phyloP scores from a whole-genome alignment of 2,113 vertebrate species.

The Cochlearius cochlearius region DNA sequence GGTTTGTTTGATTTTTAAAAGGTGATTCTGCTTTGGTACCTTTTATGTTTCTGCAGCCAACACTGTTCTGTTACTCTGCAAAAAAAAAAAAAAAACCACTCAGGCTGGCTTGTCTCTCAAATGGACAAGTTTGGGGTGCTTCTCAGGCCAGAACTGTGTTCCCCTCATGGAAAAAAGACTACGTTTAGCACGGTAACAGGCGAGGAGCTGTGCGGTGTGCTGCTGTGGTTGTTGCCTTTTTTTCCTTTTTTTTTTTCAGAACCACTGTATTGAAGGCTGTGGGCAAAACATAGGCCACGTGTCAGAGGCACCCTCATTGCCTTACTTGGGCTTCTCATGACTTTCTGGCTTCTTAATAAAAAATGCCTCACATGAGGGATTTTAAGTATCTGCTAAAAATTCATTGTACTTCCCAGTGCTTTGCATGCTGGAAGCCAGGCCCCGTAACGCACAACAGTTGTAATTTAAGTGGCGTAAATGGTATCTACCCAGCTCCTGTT shows the following conservation, averaged over 20 bases:
- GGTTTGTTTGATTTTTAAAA: neutral
- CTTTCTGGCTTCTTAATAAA: neutral
- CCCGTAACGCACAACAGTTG: accelerated
- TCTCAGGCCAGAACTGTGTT: neutral
- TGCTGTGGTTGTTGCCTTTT: neutral
- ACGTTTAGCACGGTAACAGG: neutral
- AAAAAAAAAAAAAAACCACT: neutral
- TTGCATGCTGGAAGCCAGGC: neutral
- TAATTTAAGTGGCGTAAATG: neutral
- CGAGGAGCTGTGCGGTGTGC: neutral
- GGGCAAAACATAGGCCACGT: accelerated
- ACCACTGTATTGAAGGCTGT: neutral
- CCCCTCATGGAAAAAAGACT: no score
- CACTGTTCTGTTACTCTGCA: neutral
- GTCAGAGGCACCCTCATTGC: neutral
- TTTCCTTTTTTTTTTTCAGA: neutral
- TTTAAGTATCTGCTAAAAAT: neutral
- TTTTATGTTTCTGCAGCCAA: neutral
- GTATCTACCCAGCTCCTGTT: neutral
- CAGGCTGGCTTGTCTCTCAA: neutral
- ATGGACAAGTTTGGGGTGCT: neutral
- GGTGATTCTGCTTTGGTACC: neutral
- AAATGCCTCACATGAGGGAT: neutral
- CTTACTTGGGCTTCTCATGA: neutral
- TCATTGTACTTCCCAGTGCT: neutral